Evolutionary conservation across 2,797 vertebrate genomes (phyloP).

Genomic region (Apogon talboti): DNA sequence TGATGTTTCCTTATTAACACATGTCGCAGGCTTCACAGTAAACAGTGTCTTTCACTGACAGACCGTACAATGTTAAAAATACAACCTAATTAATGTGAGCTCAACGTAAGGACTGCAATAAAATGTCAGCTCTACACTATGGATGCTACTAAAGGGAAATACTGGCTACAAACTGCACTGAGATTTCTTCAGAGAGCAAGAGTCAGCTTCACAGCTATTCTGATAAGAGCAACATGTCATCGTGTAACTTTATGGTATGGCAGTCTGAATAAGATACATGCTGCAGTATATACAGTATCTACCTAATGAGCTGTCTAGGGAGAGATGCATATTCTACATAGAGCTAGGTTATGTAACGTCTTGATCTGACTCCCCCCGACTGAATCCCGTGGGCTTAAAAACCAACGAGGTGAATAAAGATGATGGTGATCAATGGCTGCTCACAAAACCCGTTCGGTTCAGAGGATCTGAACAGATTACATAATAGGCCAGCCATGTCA

Average conservation of each 20-base stretch:
- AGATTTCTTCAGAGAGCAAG: neutral
- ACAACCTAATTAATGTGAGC: neutral
- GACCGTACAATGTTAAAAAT: no score
- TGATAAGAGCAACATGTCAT: slow-evolving; percentile 37
- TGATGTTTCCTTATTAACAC: slow-evolving; percentile 17
- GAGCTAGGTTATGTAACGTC: slow-evolving; percentile 61
- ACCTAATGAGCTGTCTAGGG: slow-evolving; percentile 71
- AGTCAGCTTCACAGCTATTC: slow-evolving; percentile 13
- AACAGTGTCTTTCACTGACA: no score
- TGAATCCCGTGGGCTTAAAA: slow-evolving; percentile 45
- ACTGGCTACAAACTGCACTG: slow-evolving; percentile 13
- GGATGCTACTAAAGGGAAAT: slow-evolving; percentile 6
- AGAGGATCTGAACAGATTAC: slow-evolving; percentile 51
- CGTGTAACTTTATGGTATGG: slow-evolving; percentile 20
- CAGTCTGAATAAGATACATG: slow-evolving; percentile 46
- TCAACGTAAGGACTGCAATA: neutral
- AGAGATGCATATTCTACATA: slow-evolving; percentile 50
- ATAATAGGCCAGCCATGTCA: slow-evolving; percentile 47
- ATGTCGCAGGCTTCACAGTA: neutral
- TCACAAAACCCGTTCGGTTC: slow-evolving; percentile 57
- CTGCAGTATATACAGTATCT: slow-evolving; percentile 31
- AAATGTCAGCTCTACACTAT: neutral
- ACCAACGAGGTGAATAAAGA: slow-evolving; percentile 58
- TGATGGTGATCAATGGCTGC: slow-evolving; percentile 66
- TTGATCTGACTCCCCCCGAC: slow-evolving; percentile 47